Evolutionary conservation across 2,113 vertebrate genomes (phyloP), one percentile per base, ranked within the genome.

Genomic region (Cricetomys ansorgei): DNA sequence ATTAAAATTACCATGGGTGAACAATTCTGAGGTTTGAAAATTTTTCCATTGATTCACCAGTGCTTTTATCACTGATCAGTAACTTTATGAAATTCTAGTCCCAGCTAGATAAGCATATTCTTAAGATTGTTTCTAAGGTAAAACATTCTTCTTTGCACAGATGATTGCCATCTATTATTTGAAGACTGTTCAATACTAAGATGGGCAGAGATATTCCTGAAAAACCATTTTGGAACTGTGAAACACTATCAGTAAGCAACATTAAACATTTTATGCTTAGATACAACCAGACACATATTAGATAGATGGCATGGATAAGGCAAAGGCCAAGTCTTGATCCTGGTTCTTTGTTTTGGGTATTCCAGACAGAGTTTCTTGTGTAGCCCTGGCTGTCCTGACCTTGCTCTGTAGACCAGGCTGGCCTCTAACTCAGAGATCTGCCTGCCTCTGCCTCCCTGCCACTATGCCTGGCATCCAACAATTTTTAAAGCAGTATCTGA

Each of bases 191-290:
- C 9, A 80, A 65, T 53, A 88, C 25, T 11, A 92, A 62, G 40
- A 69, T 67, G 69, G 43, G 50, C 43, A 88, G 12, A 96, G 25
- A 80, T 3, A 87, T 48, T 90, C 72, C 55, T 59, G 40, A 43
- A 37, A 25, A 25, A 15, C 88, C 59, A 89, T 55, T 86, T 53
- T 75, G 29, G 10, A 87, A 75, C 1, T 88, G 13, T 79, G 5
- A 5, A 31, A 43, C 17, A 76, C 72, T 62, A 70, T 76, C 29
- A 72, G 27, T 40, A 85, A 92, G 87, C 21, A 96, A 92, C 25
- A 25, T 31, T 89, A 93, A 91, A 91, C 43, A 62, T 89, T 92
- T 93, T 84, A 79, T 84, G 88, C 15, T 62, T 15, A 67, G 53
- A 67, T 67, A 89, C 45, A 94, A 70, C 57, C 45, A 93, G 69